These are phyloP conservation scores for Horisme vitalbata DNA, from an alignment of 2,888 invertebrate species.

Conservation along the genomic window DNA sequence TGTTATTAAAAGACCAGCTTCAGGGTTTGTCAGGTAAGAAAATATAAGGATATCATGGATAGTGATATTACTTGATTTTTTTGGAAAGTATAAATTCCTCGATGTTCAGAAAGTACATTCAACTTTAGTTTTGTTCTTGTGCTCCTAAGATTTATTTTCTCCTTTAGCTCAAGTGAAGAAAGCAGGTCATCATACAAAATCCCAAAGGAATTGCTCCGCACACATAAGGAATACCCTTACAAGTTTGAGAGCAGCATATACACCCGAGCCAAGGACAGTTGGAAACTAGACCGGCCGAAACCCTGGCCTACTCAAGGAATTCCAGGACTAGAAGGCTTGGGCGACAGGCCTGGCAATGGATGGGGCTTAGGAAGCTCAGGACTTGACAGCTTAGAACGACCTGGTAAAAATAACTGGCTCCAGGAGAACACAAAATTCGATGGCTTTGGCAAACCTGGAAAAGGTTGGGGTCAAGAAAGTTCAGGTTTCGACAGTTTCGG, in stretches of 20 bases:
- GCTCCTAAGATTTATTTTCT: not conserved
- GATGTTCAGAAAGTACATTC: too few species aligned
- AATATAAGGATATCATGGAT: too few species aligned
- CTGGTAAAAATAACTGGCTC: constrained; percentile 13
- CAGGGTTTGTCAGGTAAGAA: constrained; percentile 53
- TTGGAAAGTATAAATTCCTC: too few species aligned
- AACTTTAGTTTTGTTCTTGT: too few species aligned
- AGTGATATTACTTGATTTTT: too few species aligned
- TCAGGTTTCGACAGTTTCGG: constrained; percentile 2
- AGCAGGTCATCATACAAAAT: constrained; percentile 42
- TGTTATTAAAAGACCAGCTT: constrained; percentile 44
- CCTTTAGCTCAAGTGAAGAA: constrained; percentile 49
- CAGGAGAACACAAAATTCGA: not conserved
- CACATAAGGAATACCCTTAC: constrained; percentile 55
- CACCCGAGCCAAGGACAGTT: constrained; percentile 44
- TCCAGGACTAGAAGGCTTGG: constrained; percentile 13
- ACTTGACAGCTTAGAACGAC: constrained; percentile 11
- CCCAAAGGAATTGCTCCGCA: constrained; percentile 43
- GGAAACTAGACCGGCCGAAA: constrained; percentile 35
- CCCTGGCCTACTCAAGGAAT: constrained; percentile 19
- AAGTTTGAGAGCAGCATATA: constrained; percentile 51
- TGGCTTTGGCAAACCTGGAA: constrained; percentile 1
- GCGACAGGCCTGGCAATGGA: constrained; percentile 5
- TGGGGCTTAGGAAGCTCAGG: constrained; percentile 2
- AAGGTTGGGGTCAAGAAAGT: not conserved